phyloP scores from a whole-genome alignment of 2,888 invertebrate genomes.

The Nineta flava region DNA sequence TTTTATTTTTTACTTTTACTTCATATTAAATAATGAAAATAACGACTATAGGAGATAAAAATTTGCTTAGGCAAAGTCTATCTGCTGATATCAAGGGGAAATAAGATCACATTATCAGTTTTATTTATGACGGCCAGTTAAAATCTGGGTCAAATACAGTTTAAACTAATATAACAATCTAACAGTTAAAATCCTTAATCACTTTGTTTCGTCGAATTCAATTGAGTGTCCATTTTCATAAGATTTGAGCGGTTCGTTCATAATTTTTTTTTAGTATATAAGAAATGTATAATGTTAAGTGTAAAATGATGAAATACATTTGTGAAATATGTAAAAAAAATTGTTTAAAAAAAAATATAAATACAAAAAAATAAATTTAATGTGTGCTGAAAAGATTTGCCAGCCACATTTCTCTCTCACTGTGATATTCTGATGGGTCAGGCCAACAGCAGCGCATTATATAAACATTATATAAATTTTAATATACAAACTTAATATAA shows the following conservation, averaged over 20 bases:
- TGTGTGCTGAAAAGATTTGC: neutral
- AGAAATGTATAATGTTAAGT: neutral
- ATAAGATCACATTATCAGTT: too few relatives aligned
- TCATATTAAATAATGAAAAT: too few relatives aligned
- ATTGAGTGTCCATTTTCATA: too few relatives aligned
- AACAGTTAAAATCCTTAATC: too few relatives aligned
- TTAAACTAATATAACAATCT: too few relatives aligned
- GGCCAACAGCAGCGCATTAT: conserved; percentile 19
- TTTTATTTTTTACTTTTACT: too few relatives aligned
- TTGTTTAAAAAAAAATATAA: neutral
- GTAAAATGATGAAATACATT: conserved; percentile 2
- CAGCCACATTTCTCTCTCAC: conserved; percentile 16
- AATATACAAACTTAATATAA: neutral
- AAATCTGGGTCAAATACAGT: too few relatives aligned
- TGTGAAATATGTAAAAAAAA: neutral
- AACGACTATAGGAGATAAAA: too few relatives aligned
- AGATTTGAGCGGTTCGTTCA: neutral
- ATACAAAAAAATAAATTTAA: neutral
- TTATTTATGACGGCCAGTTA: too few relatives aligned
- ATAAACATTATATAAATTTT: neutral
- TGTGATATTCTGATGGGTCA: conserved; percentile 33
- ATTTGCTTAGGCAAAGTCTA: too few relatives aligned
- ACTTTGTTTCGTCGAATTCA: too few relatives aligned
- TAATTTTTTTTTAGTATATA: neutral
- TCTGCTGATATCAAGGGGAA: too few relatives aligned